Evolutionary conservation across 1,140 invertebrate species (phyloP).

Genomic region (Teleogryllus occipitalis): DNA sequence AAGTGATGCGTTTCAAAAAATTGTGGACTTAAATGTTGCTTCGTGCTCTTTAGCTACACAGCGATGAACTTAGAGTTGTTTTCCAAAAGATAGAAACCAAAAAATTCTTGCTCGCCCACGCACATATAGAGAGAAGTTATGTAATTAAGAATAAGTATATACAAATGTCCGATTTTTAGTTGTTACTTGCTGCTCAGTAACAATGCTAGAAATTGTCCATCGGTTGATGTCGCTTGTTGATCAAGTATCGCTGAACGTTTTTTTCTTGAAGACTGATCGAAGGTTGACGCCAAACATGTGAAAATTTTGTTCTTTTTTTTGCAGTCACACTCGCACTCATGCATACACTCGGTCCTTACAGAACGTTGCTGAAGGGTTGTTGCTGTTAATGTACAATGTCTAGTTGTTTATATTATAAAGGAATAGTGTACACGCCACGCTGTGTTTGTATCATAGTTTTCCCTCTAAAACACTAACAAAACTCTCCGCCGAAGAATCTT

Average conservation of each 20-base stretch:
- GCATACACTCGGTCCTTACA: neutral
- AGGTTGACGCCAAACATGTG: neutral
- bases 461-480: constrained; percentile 4
- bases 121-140: neutral
- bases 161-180: constrained; percentile 10
- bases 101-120: neutral
- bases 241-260: neutral
- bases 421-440: neutral
- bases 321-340: neutral
- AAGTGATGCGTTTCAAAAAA: neutral
- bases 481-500: neutral
- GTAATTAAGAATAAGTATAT: constrained; percentile 9
- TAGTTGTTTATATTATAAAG: neutral
- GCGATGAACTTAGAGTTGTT: neutral
- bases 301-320: constrained; percentile 7
- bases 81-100: neutral
- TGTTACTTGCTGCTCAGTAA: neutral
- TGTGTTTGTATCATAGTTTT: neutral
- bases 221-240: neutral
- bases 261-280: neutral
- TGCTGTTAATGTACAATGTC: neutral
- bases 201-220: neutral
- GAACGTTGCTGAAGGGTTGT: neutral
- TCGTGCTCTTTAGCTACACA: neutral
- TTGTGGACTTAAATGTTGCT: neutral